Conservation (phyloP, 37 sponge, comb jelly and placozoan species). For the Tethya wilhelma region DNA sequence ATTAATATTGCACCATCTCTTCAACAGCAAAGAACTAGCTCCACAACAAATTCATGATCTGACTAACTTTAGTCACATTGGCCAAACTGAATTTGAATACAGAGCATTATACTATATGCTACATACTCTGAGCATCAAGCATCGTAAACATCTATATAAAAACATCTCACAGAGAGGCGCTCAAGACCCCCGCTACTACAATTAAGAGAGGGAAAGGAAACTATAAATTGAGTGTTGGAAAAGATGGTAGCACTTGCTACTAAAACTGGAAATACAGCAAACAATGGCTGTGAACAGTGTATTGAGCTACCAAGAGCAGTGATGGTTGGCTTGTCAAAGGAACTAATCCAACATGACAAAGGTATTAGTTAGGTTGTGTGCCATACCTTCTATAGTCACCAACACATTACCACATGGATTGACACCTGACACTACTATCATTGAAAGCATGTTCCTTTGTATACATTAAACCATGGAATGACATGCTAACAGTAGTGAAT, state of each 20-base stretch:
- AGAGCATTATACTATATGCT: background rate
- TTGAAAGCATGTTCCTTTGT: too few relatives aligned
- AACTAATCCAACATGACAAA: constrained; percentile 19
- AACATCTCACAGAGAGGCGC: constrained; percentile 14
- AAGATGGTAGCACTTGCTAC: constrained; percentile 18
- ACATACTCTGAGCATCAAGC: background rate
- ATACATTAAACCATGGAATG: constrained; percentile 18
- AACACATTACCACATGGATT: background rate
- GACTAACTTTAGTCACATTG: constrained; percentile 9
- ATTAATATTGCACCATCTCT: constrained; percentile 1
- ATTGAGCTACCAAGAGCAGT: constrained; percentile 42
- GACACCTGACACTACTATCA: background rate
- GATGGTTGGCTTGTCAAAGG: constrained; percentile 26
- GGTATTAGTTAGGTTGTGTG: background rate
- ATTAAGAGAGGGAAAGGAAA: constrained; percentile 39
- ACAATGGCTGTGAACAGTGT: constrained; percentile 21
- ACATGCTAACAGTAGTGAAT: background rate
- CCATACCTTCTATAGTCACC: too few relatives aligned
- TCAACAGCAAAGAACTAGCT: background rate
- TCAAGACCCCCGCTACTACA: background rate
- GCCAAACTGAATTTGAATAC: background rate
- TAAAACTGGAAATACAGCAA: background rate
- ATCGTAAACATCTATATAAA: background rate
- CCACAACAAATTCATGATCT: constrained; percentile 30
- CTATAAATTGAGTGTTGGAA: constrained; percentile 16